Conservation (phyloP, 2,797 vertebrate genomes). For the Danio jaintianensis region DNA sequence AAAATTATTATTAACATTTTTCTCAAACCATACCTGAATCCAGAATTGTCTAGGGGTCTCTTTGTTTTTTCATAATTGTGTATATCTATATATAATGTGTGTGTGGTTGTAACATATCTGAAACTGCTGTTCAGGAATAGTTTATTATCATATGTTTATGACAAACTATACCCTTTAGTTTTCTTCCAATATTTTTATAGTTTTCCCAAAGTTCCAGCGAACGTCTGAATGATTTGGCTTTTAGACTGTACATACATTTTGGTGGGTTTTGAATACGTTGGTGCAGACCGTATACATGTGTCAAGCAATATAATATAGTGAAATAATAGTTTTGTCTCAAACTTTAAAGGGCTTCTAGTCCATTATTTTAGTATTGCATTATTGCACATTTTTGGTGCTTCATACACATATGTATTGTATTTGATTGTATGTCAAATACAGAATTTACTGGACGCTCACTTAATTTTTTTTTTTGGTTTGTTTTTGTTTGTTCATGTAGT, state of each 20-base stretch:
- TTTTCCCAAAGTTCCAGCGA: conserved; percentile 1
- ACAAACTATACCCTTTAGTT: neutral
- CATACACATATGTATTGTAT: neutral
- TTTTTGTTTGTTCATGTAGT: conserved; percentile 54
- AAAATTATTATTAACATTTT: too few relatives aligned
- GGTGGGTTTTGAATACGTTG: conserved; percentile 14
- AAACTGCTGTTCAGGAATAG: conserved; percentile 30
- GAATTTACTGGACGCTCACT: neutral
- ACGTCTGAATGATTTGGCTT: conserved; percentile 15
- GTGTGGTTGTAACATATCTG: conserved; percentile 36
- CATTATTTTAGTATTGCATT: conserved; percentile 34
- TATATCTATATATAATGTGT: neutral
- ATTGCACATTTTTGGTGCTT: conserved; percentile 36
- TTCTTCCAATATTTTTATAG: neutral
- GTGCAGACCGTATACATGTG: neutral
- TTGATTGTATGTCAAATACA: conserved; percentile 26
- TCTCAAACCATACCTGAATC: too few relatives aligned
- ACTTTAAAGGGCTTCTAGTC: conserved; percentile 12
- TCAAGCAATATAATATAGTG: conserved; percentile 22
- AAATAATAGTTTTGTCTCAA: conserved; percentile 26
- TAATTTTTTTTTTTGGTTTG: conserved; percentile 32
- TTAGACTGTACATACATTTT: conserved; percentile 10
- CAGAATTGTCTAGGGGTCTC: too few relatives aligned
- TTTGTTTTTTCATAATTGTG: too few relatives aligned
- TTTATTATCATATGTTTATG: conserved; percentile 10